Base-by-base conservation (phyloP, 2,113 vertebrate species). In the Acanthochromis polyacanthus region DNA sequence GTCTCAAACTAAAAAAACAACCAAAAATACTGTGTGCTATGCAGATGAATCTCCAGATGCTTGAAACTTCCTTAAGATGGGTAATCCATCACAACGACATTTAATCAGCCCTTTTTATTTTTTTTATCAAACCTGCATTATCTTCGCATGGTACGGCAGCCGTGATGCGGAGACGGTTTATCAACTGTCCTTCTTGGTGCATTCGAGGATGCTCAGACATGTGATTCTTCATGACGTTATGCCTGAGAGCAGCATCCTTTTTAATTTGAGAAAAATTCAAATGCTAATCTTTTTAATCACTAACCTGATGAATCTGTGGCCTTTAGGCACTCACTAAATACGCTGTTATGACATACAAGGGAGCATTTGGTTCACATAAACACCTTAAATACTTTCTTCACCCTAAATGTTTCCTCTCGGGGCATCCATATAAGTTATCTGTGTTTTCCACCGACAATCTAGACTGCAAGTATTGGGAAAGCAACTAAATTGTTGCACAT, bases 11-110 rank as follows among this genome's bases (percentile, higher is more conserved):
- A 10, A 40, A 15, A 71, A 71, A 15, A 36, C 48, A 36, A 10
- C 6, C 32, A 1, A 10, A 46, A 74, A 46, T 12, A 32, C 46
- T 22, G 20, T n/a, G 55, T 65, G 40, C 40, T 19, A 59, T 79
- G 65, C 69, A 82, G 73, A 83, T 67, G 46, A 71, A 81, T 75
- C 28, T 72, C 30, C 20, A 84, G 60, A 81, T 79, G 67, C 65
- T 75, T 59, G 61, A 78, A 85, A 77, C 46, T 52, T 70, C 32
- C 71, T 76, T 62, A 63, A 70, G 16, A 81, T 65, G 50, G 80
- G 76, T 82, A 59, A 89, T 85, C 72, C 80, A 89, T 89, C 84
- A 85, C 72, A 14, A 36, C 16, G 72, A 80, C 61, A 64, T 80
- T 88, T 88, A 83, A 79, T 83, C 78, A 82, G 78, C 20, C 61